Evolutionary conservation across 2,888 invertebrate species (phyloP).

Genomic region (Cistogaster globosa): DNA sequence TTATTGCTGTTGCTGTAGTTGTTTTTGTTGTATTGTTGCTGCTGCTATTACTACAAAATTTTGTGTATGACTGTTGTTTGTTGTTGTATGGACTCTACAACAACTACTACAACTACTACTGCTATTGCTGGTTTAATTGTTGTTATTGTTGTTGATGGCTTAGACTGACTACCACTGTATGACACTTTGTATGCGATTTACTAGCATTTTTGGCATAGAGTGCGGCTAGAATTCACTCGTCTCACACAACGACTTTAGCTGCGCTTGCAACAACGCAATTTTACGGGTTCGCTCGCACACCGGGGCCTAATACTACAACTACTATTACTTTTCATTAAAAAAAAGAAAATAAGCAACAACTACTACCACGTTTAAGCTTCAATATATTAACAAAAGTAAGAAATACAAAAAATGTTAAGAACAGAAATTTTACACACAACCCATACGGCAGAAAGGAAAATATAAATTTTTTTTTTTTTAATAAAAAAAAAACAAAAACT

Average conservation of each 20-base stretch:
- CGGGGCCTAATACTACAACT: constrained; percentile 60
- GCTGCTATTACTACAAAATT: constrained; percentile 43
- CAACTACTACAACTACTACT: constrained; percentile 33
- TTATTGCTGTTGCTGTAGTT: constrained; percentile 25
- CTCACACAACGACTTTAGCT: constrained; percentile 71
- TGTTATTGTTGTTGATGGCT: constrained; percentile 32
- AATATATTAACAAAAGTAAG: constrained; percentile 31
- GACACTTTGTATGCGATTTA: constrained; percentile 63
- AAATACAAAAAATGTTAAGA: constrained; percentile 24
- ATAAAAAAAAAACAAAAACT: constrained; percentile 15
- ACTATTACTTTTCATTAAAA: constrained; percentile 10
- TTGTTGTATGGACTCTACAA: constrained; percentile 54
- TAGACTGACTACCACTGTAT: constrained; percentile 50
- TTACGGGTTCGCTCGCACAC: constrained; percentile 67
- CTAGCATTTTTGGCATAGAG: constrained; percentile 68
- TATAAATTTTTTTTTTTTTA: constrained; percentile 42
- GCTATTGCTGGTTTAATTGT: constrained; percentile 36
- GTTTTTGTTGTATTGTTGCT: constrained; percentile 47
- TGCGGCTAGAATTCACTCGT: constrained; percentile 70
- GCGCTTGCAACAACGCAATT: constrained; percentile 71
- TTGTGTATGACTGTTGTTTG: constrained; percentile 2
- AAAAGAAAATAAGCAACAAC: neutral
- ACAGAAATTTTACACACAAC: constrained; percentile 39
- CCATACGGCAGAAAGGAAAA: constrained; percentile 49
- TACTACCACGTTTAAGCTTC: constrained; percentile 37